A percentile compares a stretch with the other conserved stretches of the same genome.
These are phyloP conservation scores for Lateolabrax maculatus DNA, from an alignment of 2,797 vertebrate species.

Conservation along the genomic window DNA sequence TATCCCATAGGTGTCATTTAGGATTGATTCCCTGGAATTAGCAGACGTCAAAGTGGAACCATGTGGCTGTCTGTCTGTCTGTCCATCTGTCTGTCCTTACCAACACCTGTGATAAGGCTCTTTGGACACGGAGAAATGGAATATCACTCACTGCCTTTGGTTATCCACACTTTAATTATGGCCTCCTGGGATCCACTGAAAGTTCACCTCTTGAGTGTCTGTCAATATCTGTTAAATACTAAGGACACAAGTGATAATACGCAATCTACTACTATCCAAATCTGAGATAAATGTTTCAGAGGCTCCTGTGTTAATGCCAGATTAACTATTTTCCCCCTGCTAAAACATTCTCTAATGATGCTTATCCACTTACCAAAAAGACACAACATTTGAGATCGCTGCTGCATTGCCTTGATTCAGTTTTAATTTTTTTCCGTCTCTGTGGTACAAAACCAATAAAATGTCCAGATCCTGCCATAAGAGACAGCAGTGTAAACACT, in stretches of 20 bases:
- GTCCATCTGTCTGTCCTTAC: constrained; percentile 69
- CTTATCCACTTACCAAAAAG: constrained; percentile 59
- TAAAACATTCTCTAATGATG: constrained; percentile 53
- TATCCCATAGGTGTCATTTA: constrained; percentile 85
- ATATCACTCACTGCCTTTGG: constrained; percentile 13
- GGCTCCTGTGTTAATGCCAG: constrained; percentile 38
- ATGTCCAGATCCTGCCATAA: constrained; percentile 49
- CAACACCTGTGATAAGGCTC: constrained; percentile 76
- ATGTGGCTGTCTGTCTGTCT: constrained; percentile 80
- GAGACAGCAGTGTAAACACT: constrained; percentile 52
- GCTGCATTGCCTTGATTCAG: constrained; percentile 30
- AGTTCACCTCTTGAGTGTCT: constrained; percentile 43
- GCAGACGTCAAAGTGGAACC: constrained; percentile 82
- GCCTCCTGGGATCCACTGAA: constrained; percentile 18
- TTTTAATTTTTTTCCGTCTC: constrained; percentile 49
- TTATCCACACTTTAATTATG: constrained; percentile 43
- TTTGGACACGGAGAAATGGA: constrained; percentile 41
- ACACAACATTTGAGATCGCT: constrained; percentile 38
- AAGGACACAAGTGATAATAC: constrained; percentile 28
- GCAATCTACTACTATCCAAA: constrained; percentile 27
- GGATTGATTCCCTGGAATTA: constrained; percentile 85
- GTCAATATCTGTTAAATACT: constrained; percentile 51
- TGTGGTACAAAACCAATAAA: constrained; percentile 56
- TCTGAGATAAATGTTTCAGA: constrained; percentile 40
- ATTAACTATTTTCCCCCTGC: constrained; percentile 49